Conservation (phyloP, 2,797 vertebrate genomes). For the Crenichthys baileyi region DNA sequence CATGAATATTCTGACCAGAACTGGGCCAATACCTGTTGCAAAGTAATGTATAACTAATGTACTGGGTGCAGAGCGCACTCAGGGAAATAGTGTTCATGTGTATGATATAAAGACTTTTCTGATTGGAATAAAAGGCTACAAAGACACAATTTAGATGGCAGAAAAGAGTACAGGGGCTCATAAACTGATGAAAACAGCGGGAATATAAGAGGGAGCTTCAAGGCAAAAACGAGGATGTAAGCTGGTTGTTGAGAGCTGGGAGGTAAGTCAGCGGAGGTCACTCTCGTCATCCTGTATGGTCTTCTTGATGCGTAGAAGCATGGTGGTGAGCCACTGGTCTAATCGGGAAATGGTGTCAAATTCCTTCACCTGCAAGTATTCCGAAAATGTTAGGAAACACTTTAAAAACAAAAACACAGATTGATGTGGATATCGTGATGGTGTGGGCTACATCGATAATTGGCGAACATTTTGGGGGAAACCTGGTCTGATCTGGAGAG, state of each 20-base stretch:
- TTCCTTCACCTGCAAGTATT: constrained; percentile 80
- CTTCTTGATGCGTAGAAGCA: constrained; percentile 94
- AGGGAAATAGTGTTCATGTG: constrained; percentile 59
- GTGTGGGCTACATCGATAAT: no score
- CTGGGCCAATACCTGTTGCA: constrained; percentile 27
- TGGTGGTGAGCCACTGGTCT: constrained; percentile 96
- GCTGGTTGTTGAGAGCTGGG: neutral
- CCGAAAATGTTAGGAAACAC: neutral
- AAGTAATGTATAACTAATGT: constrained; percentile 34
- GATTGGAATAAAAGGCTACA: constrained; percentile 41
- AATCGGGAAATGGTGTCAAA: constrained; percentile 90
- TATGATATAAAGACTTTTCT: constrained; percentile 9
- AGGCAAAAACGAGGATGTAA: constrained; percentile 42
- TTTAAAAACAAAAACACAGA: neutral
- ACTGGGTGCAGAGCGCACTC: constrained; percentile 29
- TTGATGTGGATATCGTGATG: no score
- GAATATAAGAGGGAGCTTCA: constrained; percentile 47
- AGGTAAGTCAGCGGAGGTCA: constrained; percentile 85
- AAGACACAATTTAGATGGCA: constrained; percentile 49
- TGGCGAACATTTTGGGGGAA: no score
- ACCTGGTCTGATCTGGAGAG: no score
- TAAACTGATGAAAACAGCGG: constrained; percentile 25
- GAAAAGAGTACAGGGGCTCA: constrained; percentile 32
- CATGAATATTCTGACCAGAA: constrained; percentile 15
- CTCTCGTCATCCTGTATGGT: constrained; percentile 91